Evolutionary conservation across 2,113 vertebrate genomes (phyloP), one percentile per base, ranked within the genome.

Genomic region (Accipiter virgatus): DNA sequence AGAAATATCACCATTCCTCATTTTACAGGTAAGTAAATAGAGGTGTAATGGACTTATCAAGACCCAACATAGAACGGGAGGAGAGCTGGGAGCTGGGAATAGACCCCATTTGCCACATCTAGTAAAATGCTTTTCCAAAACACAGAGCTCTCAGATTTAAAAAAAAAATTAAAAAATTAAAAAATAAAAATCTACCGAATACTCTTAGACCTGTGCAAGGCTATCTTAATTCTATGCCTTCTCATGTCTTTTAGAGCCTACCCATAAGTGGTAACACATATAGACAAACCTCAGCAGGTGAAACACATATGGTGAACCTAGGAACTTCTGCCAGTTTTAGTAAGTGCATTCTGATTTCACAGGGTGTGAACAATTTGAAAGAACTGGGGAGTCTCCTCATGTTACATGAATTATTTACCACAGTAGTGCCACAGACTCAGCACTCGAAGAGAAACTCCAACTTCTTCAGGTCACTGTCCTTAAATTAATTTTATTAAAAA

Each of bases 341-440:
- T 48, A 63, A 86, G 43, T 58, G 50, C 73, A 31, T 84, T 96
- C 73, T 2, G 2, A 84, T 74, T 95, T 84, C 91, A 88, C n/a
- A 78, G 72, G 38, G 45, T 70, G 59, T 48, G 63, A 95, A 53
- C 29, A 11, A 32, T 70, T 70, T n/a, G 63, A 62, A 96, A 81
- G 83, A 91, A 59, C 32, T 43, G 45, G 32, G 32, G 59, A 95
- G 78, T 81, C 59, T 87, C 61, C 65, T 95, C 70, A 27, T 59
- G 52, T 87, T 81, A 36, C 26, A 34, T 91, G 42, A 91, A 93
- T 95, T 94, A 89, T 93, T 96, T 55, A 93, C 73, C 23, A 63
- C 1, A 1, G 16, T 3, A 19, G 42, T 55, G 47, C 26, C 65
- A 84, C 38, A 50, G 77, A 71, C 26, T 79, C 27, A 23, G 22